Evolutionary conservation across 2,113 vertebrate species (phyloP).

Genomic region (Scatophagus argus): DNA sequence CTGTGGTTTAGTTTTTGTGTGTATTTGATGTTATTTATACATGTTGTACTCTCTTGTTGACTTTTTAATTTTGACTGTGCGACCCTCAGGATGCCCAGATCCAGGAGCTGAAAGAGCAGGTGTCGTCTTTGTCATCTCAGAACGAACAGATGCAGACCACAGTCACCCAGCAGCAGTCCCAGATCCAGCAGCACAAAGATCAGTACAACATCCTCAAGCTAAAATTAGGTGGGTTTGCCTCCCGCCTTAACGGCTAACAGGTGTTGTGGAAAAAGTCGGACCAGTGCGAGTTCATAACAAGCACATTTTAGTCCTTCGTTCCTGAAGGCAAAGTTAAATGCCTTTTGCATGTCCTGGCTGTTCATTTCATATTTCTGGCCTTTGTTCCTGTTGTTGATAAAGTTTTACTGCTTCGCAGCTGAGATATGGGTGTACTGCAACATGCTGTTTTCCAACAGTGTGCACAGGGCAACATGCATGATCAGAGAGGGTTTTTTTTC

Average conservation of each 20-base stretch:
- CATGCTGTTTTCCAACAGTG: conserved; percentile 10
- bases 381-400: background rate
- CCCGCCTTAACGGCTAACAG: background rate
- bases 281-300: background rate
- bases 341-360: background rate
- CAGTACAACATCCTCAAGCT: conserved; percentile 98
- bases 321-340: background rate
- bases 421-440: background rate
- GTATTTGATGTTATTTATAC: background rate
- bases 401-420: conserved; percentile 14
- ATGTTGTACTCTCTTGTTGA: background rate
- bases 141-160: conserved; percentile 91
- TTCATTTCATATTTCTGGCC: background rate
- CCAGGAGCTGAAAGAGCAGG: conserved; percentile 92
- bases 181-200: conserved; percentile 98
- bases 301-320: background rate
- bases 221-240: conserved; percentile 87
- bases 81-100: conserved; percentile 90
- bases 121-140: conserved; percentile 86
- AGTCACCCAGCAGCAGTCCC: conserved; percentile 90
- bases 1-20: background rate
- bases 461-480: background rate
- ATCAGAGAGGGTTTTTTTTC: background rate
- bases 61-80: background rate
- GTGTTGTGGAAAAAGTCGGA: background rate